Percentiles rank a stretch among this genome's conserved stretches.
These are phyloP conservation scores for Zenarchopterus dispar DNA, from an alignment of 2,797 vertebrate species.

Conservation along the genomic window DNA sequence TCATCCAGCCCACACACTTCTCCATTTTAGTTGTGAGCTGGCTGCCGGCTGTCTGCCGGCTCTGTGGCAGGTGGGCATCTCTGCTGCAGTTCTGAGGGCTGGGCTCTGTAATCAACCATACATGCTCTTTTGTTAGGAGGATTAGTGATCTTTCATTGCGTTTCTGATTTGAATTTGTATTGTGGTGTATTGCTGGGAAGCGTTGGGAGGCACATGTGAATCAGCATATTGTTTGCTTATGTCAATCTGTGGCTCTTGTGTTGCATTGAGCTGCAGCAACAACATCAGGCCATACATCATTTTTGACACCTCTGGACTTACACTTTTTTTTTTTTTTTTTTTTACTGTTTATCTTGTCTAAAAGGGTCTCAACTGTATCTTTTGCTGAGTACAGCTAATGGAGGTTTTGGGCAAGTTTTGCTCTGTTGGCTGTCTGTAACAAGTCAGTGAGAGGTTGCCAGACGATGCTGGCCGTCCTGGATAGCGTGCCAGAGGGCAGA, in stretches of 20 bases:
- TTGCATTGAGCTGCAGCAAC: conserved; percentile 66
- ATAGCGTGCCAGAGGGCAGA: conserved; percentile 55
- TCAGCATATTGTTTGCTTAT: conserved; percentile 50
- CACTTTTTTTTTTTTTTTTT: conserved; percentile 27
- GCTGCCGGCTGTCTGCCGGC: conserved; percentile 41
- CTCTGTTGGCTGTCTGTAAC: conserved; percentile 19
- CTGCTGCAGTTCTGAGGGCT: conserved; percentile 75
- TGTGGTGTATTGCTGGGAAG: conserved; percentile 15
- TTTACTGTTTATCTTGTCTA: not conserved
- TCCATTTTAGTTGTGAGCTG: conserved; percentile 70
- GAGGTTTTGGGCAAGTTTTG: conserved; percentile 17
- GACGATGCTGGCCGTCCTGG: conserved; percentile 41
- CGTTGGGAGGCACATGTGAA: conserved; percentile 53
- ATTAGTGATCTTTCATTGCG: conserved; percentile 54
- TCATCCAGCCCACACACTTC: conserved; percentile 68
- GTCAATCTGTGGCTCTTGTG: conserved; percentile 41
- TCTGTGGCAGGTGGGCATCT: conserved; percentile 77
- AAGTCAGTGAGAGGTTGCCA: conserved; percentile 61
- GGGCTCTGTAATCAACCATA: conserved; percentile 59
- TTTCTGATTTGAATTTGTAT: conserved; percentile 53
- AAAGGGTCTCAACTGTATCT: conserved; percentile 20
- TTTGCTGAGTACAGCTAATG: conserved; percentile 7
- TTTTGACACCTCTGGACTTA: conserved; percentile 28
- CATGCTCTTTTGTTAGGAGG: conserved; percentile 67
- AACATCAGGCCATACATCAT: conserved; percentile 56